Conservation (phyloP, 2,113 vertebrate genomes). For the Cinclus cinclus region DNA sequence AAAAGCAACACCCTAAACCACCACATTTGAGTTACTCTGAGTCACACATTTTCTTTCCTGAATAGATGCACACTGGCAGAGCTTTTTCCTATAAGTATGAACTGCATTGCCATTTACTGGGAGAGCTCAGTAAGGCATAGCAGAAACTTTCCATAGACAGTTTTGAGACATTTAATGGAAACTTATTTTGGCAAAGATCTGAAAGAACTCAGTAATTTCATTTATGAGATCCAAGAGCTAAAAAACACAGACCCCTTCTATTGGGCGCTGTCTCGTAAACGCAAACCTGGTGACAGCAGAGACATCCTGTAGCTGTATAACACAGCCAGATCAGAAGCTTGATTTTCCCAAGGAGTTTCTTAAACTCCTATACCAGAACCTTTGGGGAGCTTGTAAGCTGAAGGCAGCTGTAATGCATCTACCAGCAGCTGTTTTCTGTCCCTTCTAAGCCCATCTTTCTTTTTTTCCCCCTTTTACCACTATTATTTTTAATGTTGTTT, state of each 20-base stretch:
- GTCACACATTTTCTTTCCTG: not conserved
- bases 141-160: not conserved
- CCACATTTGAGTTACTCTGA: not conserved
- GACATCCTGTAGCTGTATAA: not conserved
- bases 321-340: not conserved
- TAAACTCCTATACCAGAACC: not conserved
- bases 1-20: not conserved
- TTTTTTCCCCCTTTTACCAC: not conserved
- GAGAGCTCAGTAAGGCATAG: not conserved
- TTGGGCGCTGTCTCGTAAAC: fast-evolving
- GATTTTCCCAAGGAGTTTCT: not conserved
- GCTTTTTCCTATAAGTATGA: not conserved
- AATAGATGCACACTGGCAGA: not conserved
- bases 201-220: not conserved
- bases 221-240: not conserved
- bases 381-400: not conserved
- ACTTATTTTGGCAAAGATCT: conserved; percentile 19
- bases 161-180: conserved; percentile 7
- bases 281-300: conserved; percentile 19
- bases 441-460: not conserved
- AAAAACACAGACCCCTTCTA: not conserved
- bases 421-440: conserved; percentile 25
- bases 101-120: not conserved
- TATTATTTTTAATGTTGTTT: not conserved
- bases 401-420: not conserved